phyloP scores from a whole-genome alignment of 2,797 vertebrate species.

The Mastacembelus armatus region DNA sequence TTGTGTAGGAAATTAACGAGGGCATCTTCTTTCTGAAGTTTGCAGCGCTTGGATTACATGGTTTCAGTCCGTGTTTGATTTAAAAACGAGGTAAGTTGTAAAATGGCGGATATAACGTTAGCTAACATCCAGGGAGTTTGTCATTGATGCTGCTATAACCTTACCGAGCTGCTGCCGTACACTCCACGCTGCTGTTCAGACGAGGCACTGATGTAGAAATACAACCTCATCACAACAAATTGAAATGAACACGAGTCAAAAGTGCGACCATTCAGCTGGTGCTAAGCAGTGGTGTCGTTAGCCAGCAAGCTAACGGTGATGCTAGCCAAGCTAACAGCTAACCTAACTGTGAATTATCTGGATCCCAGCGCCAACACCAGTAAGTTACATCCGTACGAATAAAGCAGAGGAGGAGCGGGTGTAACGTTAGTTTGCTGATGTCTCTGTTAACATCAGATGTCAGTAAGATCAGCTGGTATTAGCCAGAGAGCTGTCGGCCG shows the following conservation, averaged over 20 bases:
- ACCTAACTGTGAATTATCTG: background rate
- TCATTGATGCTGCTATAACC: conserved; percentile 58
- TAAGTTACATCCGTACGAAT: conserved; percentile 1
- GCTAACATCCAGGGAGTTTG: conserved; percentile 82
- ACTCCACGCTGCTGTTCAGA: background rate
- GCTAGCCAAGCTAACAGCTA: conserved; percentile 40
- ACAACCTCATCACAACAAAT: background rate
- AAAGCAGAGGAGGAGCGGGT: background rate
- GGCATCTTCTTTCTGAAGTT: conserved; percentile 27
- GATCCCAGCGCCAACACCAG: background rate
- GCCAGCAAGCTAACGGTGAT: conserved; percentile 30
- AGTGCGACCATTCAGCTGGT: background rate
- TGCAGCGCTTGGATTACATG: conserved; percentile 59
- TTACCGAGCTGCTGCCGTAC: background rate
- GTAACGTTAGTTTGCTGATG: background rate
- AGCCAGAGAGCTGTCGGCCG: conserved; percentile 36
- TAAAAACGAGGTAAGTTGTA: conserved; percentile 91
- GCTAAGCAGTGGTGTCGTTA: conserved; percentile 13
- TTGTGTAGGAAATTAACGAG: conserved; percentile 33
- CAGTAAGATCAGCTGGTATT: conserved; percentile 8
- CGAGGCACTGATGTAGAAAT: background rate
- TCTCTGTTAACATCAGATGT: background rate
- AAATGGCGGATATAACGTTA: conserved; percentile 90
- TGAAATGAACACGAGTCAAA: background rate
- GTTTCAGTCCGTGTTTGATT: conserved; percentile 65